phyloP scores from a whole-genome alignment of 2,888 invertebrate species.

The Formica aserva region DNA sequence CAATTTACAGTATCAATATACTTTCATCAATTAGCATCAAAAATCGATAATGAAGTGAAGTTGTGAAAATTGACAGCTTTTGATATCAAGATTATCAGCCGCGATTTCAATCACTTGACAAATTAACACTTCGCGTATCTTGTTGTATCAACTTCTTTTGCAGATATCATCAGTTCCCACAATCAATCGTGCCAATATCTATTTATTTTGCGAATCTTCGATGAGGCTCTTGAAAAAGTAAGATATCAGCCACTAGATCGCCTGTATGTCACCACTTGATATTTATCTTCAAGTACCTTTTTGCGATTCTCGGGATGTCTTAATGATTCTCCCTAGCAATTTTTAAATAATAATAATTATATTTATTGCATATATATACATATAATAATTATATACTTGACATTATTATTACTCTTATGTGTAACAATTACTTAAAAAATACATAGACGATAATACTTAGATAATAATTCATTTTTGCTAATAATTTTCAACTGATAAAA shows the following conservation, averaged over 20 bases:
- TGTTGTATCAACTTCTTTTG: background rate
- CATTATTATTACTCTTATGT: background rate
- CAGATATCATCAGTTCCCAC: conserved; percentile 1
- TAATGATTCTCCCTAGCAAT: background rate
- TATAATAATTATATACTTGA: background rate
- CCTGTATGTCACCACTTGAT: background rate
- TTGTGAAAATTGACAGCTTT: background rate
- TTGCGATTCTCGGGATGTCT: background rate
- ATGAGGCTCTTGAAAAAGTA: background rate
- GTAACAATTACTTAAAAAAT: background rate
- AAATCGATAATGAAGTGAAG: background rate
- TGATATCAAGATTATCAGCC: background rate
- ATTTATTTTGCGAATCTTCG: background rate
- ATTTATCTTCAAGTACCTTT: conserved; percentile 11
- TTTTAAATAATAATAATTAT: background rate
- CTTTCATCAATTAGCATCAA: background rate
- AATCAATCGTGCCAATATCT: background rate
- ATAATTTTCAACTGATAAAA: background rate
- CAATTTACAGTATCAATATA: background rate
- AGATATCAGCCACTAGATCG: background rate
- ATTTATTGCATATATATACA: background rate
- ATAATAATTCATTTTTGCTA: background rate
- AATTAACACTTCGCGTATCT: conserved; percentile 22
- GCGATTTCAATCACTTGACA: background rate
- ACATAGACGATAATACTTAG: background rate